Evolutionary conservation across 1,140 invertebrate species (phyloP).

Genomic region (Drosophila orosa): DNA sequence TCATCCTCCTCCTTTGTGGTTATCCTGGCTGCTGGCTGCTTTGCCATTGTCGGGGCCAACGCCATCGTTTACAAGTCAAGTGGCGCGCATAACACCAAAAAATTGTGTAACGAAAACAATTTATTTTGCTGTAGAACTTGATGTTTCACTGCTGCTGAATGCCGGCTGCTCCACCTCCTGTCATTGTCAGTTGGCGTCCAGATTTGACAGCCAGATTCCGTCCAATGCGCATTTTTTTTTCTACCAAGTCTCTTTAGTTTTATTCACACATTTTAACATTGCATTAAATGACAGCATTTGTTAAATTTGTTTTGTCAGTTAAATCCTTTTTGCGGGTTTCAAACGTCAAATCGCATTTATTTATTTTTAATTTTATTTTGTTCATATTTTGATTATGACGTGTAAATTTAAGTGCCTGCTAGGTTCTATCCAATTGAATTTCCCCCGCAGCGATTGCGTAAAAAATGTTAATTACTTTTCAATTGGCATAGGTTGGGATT

Average conservation of each 20-base stretch:
- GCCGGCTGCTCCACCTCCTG: conserved; percentile 17
- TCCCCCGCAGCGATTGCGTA: background rate
- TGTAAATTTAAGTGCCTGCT: conserved; percentile 17
- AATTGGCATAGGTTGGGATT: conserved; percentile 36
- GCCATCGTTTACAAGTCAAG: conserved; percentile 80
- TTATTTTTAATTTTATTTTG: conserved; percentile 21
- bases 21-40: conserved; percentile 38
- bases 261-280: conserved; percentile 52
- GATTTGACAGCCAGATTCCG: conserved; percentile 64
- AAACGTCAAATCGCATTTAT: conserved; percentile 58
- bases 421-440: background rate
- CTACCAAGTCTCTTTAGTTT: conserved; percentile 38
- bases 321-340: conserved; percentile 13
- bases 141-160: conserved; percentile 15
- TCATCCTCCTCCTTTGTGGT: conserved; percentile 27
- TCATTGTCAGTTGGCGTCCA: conserved; percentile 61
- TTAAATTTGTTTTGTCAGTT: conserved; percentile 31
- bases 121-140: conserved; percentile 72
- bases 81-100: conserved; percentile 74
- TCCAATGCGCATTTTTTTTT: conserved; percentile 35
- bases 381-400: conserved; percentile 16
- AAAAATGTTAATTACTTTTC: conserved; percentile 39
- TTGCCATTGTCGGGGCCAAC: conserved; percentile 40
- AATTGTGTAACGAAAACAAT: conserved; percentile 78
- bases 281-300: conserved; percentile 3